Conservation (phyloP, 2,113 vertebrate species). For the Pseudonaja textilis region DNA sequence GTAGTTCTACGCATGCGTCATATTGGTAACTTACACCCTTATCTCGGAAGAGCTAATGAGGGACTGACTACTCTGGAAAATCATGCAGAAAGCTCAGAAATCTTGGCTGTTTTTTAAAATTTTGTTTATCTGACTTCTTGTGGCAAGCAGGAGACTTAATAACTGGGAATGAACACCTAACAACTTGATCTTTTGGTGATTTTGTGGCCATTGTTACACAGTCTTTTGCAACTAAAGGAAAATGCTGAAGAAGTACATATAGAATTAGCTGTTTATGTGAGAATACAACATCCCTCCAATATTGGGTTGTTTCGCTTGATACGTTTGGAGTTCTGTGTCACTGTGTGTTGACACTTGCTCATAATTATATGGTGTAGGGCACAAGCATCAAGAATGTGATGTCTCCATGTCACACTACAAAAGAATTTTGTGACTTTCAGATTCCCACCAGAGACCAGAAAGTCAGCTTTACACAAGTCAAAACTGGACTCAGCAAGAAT, state of each 20-base stretch:
- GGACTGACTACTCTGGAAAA: neutral
- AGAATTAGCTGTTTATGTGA: neutral
- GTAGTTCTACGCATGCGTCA: neutral
- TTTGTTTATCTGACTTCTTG: neutral
- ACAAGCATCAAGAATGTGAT: neutral
- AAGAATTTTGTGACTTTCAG: neutral
- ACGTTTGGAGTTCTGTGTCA: slow-evolving; percentile 25
- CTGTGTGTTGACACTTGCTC: slow-evolving; percentile 23
- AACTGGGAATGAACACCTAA: neutral
- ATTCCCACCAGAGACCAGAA: neutral
- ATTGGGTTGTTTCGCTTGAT: neutral
- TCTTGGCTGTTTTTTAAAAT: neutral
- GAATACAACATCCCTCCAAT: neutral
- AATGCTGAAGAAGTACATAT: neutral
- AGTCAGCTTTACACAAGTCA: neutral
- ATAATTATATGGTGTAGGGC: slow-evolving; percentile 19
- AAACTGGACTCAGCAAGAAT: neutral
- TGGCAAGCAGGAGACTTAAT: neutral
- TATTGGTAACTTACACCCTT: neutral
- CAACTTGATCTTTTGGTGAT: neutral
- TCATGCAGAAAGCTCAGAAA: neutral
- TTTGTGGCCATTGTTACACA: neutral
- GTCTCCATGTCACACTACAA: neutral
- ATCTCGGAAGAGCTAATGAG: neutral
- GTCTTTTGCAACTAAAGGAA: neutral